phyloP scores from a whole-genome alignment of 2,888 invertebrate genomes.

The Drosophila diplacantha region DNA sequence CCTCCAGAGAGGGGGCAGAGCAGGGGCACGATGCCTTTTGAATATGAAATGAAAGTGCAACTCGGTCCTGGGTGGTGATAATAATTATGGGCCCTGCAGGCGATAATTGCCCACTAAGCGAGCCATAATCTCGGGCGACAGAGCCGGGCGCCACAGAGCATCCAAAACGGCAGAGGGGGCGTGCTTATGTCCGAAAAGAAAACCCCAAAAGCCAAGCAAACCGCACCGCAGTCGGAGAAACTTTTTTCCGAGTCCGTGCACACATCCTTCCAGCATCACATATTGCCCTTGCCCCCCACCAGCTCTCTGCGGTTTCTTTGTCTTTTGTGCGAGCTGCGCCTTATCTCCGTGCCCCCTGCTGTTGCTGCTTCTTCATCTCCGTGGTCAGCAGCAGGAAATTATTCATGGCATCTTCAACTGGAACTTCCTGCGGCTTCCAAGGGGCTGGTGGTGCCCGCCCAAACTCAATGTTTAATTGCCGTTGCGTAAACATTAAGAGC shows the following conservation, averaged over 20 bases:
- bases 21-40: slow-evolving; percentile 42
- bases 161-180: background rate
- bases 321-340: slow-evolving; percentile 20
- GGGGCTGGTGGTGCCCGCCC: slow-evolving; percentile 10
- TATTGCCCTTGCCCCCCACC: background rate
- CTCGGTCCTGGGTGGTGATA: slow-evolving; percentile 47
- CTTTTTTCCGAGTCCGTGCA: slow-evolving; percentile 43
- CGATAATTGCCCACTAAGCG: slow-evolving; percentile 71
- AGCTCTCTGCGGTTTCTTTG: slow-evolving; percentile 40
- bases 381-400: slow-evolving; percentile 43
- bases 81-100: slow-evolving; percentile 70
- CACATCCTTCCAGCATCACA: slow-evolving; percentile 30
- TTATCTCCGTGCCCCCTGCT: slow-evolving; percentile 6
- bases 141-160: background rate
- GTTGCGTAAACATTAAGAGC: slow-evolving; percentile 29
- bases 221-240: slow-evolving; percentile 42
- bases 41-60: slow-evolving; percentile 66
- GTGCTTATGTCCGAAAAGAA: slow-evolving; percentile 25
- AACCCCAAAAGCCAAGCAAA: slow-evolving; percentile 51
- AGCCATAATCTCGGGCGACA: slow-evolving; percentile 53
- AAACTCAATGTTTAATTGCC: slow-evolving; percentile 64
- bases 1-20: slow-evolving; percentile 13
- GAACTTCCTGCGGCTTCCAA: slow-evolving; percentile 32
- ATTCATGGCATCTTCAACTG: slow-evolving; percentile 55
- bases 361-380: background rate